Conservation (phyloP, 2,888 invertebrate species). For the Pachycephus smyrnensis region DNA sequence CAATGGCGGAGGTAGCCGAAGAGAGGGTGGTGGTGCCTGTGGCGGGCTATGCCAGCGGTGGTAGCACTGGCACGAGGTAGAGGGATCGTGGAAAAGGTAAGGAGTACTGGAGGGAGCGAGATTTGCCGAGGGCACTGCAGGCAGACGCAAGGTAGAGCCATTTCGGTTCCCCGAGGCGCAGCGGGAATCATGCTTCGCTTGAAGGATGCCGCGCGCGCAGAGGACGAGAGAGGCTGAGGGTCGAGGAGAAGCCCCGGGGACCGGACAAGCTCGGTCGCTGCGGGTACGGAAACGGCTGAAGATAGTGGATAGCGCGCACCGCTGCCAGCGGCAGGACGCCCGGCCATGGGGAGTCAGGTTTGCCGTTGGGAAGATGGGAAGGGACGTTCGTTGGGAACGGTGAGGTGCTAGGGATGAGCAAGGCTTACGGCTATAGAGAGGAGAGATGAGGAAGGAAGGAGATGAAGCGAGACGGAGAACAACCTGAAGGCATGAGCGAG, state of each 20-base stretch:
- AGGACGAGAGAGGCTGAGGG: slow-evolving; percentile 9
- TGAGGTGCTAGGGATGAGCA: not conserved
- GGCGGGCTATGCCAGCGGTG: slow-evolving; percentile 10
- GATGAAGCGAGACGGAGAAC: slow-evolving; percentile 19
- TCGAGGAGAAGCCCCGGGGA: slow-evolving; percentile 31
- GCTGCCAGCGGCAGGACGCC: slow-evolving; percentile 16
- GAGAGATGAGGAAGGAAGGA: slow-evolving; percentile 11
- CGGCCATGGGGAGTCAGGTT: not conserved
- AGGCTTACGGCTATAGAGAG: not conserved
- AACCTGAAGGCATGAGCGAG: slow-evolving; percentile 36
- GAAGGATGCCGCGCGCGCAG: slow-evolving; percentile 38
- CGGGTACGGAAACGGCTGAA: slow-evolving; percentile 57
- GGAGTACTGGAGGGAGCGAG: slow-evolving; percentile 32
- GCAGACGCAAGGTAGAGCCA: slow-evolving; percentile 55
- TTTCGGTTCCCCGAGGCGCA: slow-evolving; percentile 53
- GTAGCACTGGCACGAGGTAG: slow-evolving; percentile 20
- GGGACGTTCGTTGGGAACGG: not conserved
- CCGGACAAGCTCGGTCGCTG: slow-evolving; percentile 43
- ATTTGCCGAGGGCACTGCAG: slow-evolving; percentile 54
- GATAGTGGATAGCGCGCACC: slow-evolving; percentile 48
- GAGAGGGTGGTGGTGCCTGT: slow-evolving; percentile 10
- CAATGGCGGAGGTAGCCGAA: slow-evolving; percentile 12
- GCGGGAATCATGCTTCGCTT: slow-evolving; percentile 53
- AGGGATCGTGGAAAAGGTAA: slow-evolving; percentile 20
- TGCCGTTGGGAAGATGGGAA: not conserved